These are phyloP conservation scores for Cherax destructor DNA, from an alignment of 1,140 invertebrate species.

Conservation along the genomic window DNA sequence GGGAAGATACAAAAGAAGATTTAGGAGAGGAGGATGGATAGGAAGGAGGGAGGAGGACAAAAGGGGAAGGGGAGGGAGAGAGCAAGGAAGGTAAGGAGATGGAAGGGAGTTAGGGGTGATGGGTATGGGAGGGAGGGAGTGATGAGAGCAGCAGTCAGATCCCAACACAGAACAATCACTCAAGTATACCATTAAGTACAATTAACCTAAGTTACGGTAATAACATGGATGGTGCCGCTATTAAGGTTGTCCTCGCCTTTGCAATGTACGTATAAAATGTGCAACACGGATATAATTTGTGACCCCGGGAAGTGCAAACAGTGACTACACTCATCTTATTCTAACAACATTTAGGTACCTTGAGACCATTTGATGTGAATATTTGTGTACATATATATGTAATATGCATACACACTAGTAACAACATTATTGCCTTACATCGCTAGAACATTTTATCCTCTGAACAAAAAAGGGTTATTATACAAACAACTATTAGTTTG, in stretches of 20 bases:
- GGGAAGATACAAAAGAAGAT: too few relatives aligned
- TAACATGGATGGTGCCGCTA: background rate
- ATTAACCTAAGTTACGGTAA: background rate
- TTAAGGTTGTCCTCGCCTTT: background rate
- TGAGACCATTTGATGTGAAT: constrained; percentile 9
- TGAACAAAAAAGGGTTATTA: background rate
- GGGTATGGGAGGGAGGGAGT: too few relatives aligned
- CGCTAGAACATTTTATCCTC: background rate
- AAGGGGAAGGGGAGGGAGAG: too few relatives aligned
- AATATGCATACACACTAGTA: constrained; percentile 9
- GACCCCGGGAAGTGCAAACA: background rate
- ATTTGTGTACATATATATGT: constrained; percentile 20
- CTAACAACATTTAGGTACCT: constrained; percentile 3
- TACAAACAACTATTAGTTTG: background rate
- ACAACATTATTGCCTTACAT: constrained; percentile 17
- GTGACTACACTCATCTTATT: background rate
- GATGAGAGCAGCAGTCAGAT: too few relatives aligned
- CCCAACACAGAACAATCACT: background rate
- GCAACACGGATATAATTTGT: background rate
- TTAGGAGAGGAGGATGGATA: too few relatives aligned
- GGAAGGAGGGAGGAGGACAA: too few relatives aligned
- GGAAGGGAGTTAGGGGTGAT: too few relatives aligned
- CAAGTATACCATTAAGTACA: background rate
- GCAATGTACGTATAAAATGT: background rate
- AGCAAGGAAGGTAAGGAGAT: too few relatives aligned